Evolutionary conservation across 2,888 invertebrate genomes (phyloP), one percentile per base, ranked within the genome.

Genomic region (Troilus luridus): DNA sequence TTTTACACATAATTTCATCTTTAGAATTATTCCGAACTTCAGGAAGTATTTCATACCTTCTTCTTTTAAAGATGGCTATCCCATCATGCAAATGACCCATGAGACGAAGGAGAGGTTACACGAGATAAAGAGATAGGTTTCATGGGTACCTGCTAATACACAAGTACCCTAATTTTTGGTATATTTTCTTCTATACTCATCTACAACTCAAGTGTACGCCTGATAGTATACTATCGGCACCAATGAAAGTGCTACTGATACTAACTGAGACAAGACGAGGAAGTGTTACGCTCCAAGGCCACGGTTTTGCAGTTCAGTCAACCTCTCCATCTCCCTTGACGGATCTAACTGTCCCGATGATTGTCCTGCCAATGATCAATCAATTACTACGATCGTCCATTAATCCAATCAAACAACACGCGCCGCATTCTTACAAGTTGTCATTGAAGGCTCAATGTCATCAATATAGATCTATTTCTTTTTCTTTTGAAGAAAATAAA

Each of bases 291-390:
- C 72, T 2, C 17, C 72, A 77, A 77, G 72, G 72, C 7, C 72
- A 77, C 27, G 72, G 19, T 17, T 77, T 59, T 41, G 17, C 41
- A 77, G 72, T 77, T 77, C 72, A 77, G 72, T 77, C 72, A 77
- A 77, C 72, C 41, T 19, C 72, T 7, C 19, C 41, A 19, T 27
- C n/a, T 27, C 67, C 67, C 14, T 24, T 27, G 67, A 27, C 24
- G 1, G 12, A 24, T 64, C n/a, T 64, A 67, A 41, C 72, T 77
- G 17, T 64, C 11, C 9, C 72, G 17, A 41, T 77, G 27, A 41
- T 77, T 77, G n/a, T 17, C 27, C 1, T 41, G 7, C 19, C 72
- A 17, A 41, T 41, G 1, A 77, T 77, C 72, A 41, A 77, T 77
- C 27, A 72, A 14, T 72, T 27, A 17, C 7, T 24, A 77, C 27